These are phyloP conservation scores for Drosophila rubida DNA, from an alignment of 2,888 invertebrate species.

Conservation along the genomic window DNA sequence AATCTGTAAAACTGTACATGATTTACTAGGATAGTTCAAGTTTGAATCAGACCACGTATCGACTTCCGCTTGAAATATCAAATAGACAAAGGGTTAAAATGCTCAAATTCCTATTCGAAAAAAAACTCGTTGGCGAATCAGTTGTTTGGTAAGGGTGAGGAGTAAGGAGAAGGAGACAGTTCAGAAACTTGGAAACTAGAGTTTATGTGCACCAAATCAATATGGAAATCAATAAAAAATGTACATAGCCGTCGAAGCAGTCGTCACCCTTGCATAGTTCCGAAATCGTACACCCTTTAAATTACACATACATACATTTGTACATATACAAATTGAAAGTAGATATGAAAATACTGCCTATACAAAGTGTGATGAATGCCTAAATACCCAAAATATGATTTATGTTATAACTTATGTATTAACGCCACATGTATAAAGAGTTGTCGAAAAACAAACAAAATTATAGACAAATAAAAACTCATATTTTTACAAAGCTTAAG, in stretches of 20 bases:
- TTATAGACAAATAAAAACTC: too few relatives aligned
- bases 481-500: too few relatives aligned
- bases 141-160: slow-evolving; percentile 31
- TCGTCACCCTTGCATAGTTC: slow-evolving; percentile 49
- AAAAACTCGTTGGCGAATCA: slow-evolving; percentile 20
- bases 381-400: background rate
- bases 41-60: slow-evolving; percentile 25
- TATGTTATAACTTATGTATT: background rate
- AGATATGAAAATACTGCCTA: background rate
- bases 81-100: slow-evolving; percentile 67
- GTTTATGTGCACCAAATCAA: slow-evolving; percentile 72
- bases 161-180: background rate
- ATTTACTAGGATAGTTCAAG: slow-evolving; percentile 4
- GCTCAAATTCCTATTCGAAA: slow-evolving; percentile 49
- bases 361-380: background rate
- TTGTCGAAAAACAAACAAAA: too few relatives aligned
- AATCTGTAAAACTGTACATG: slow-evolving; percentile 1
- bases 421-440: too few relatives aligned
- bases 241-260: slow-evolving; percentile 37
- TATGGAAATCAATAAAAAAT: slow-evolving; percentile 78
- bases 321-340: background rate
- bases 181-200: slow-evolving; percentile 31
- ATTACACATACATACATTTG: background rate
- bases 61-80: slow-evolving; percentile 59
- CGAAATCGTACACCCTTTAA: slow-evolving; percentile 38